phyloP scores from a whole-genome alignment of 2,113 vertebrate species.

The Telmatochromis brachygnathus region DNA sequence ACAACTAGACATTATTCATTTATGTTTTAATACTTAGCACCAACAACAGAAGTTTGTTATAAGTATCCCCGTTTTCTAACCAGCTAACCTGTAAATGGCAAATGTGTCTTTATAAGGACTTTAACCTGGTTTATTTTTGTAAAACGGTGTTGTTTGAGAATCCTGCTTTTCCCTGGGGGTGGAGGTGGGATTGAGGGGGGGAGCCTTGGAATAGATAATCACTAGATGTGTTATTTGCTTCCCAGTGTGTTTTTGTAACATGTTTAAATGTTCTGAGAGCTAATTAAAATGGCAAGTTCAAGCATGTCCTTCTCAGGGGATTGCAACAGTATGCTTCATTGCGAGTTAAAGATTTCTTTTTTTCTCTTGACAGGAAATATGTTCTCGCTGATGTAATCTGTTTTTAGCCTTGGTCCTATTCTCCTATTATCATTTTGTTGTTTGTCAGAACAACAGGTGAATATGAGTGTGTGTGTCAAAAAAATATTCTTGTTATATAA shows the following conservation, averaged over 20 bases:
- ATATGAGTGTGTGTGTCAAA: background rate
- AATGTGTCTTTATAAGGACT: background rate
- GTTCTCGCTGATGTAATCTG: background rate
- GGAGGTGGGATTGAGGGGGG: background rate
- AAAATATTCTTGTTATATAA: background rate
- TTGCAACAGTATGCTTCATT: background rate
- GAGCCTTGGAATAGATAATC: background rate
- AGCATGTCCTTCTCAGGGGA: constrained; percentile 42
- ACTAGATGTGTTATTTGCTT: constrained; percentile 21
- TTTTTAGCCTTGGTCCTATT: background rate
- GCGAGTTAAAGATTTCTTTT: background rate
- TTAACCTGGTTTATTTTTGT: background rate
- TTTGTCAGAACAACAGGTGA: background rate
- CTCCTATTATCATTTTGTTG: background rate
- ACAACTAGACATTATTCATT: constrained; percentile 22
- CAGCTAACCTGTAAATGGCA: background rate
- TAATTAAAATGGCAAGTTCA: constrained; percentile 66
- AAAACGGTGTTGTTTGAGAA: background rate
- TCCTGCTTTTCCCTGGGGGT: background rate
- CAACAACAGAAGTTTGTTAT: background rate
- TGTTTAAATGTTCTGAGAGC: constrained; percentile 48
- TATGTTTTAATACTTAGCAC: background rate
- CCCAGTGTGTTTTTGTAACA: constrained; percentile 1
- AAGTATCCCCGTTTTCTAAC: background rate
- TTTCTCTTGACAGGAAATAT: background rate